Evolutionary conservation across 1,140 invertebrate genomes (phyloP).

Genomic region (Cryptotermes secundus): DNA sequence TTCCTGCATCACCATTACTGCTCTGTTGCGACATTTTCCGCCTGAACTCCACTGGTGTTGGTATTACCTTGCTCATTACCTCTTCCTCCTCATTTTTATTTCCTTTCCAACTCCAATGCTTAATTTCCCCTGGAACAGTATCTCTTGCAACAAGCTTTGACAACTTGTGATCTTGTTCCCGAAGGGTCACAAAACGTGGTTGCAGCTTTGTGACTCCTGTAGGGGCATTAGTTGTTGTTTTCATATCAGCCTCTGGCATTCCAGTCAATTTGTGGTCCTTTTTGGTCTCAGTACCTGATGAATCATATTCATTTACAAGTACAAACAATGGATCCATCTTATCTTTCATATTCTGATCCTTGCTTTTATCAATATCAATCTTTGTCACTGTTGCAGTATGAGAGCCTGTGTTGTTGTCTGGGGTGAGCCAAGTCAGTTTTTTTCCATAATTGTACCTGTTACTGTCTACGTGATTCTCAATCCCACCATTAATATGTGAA

Average conservation of each 20-base stretch:
- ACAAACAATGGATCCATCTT: background rate
- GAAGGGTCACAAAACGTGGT: background rate
- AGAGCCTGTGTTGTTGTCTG: background rate
- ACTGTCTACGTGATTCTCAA: background rate
- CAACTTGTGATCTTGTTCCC: background rate
- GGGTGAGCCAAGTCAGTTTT: background rate
- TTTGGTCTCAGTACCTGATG: background rate
- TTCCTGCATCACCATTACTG: background rate
- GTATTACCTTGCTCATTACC: background rate
- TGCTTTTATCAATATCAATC: background rate
- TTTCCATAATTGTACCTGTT: background rate
- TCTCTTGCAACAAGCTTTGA: slow-evolving; percentile 1
- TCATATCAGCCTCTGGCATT: background rate
- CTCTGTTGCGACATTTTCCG: background rate
- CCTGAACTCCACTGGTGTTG: background rate
- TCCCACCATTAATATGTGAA: background rate
- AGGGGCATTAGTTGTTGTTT: background rate
- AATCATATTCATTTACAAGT: background rate
- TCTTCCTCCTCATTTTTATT: background rate
- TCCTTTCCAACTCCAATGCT: background rate
- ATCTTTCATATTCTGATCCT: background rate
- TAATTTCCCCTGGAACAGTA: background rate
- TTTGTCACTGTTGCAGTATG: background rate
- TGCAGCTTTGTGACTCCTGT: background rate
- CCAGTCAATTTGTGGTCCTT: background rate